These are phyloP conservation scores for Matsumurasca onukii DNA, from an alignment of 1,140 invertebrate genomes.

Conservation along the genomic window DNA sequence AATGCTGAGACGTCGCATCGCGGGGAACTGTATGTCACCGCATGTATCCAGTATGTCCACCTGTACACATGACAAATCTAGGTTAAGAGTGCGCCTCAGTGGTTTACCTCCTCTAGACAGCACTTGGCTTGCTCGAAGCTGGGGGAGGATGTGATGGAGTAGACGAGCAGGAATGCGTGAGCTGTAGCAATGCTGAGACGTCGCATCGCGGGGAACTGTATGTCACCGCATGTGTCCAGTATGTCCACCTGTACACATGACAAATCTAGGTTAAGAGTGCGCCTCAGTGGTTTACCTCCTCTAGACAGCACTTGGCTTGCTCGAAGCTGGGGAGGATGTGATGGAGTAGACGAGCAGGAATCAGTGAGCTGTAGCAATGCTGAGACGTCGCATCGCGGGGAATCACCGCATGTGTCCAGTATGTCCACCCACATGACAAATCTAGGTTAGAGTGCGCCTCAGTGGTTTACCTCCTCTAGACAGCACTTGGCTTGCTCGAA, in stretches of 20 bases:
- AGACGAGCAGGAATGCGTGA: slow-evolving; percentile 87
- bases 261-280: too few relatives aligned
- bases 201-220: slow-evolving; percentile 86
- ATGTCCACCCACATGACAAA: slow-evolving; percentile 88
- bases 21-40: slow-evolving; percentile 84
- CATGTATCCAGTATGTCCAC: slow-evolving; percentile 89
- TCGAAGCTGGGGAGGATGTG: slow-evolving; percentile 73
- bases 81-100: too few relatives aligned
- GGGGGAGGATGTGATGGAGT: slow-evolving; percentile 72
- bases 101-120: slow-evolving; percentile 84
- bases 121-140: slow-evolving; percentile 78
- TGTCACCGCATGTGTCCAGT: slow-evolving; percentile 82
- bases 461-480: slow-evolving; percentile 86
- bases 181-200: slow-evolving; percentile 85
- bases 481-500: slow-evolving; percentile 76
- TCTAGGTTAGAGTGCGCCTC: too few relatives aligned
- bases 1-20: slow-evolving; percentile 83
- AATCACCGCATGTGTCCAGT: slow-evolving; percentile 87
- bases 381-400: slow-evolving; percentile 82
- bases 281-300: too few relatives aligned
- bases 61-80: too few relatives aligned
- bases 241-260: slow-evolving; percentile 77
- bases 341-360: slow-evolving; percentile 88
- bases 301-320: slow-evolving; percentile 76
- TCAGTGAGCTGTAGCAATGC: slow-evolving; percentile 86